phyloP scores from a whole-genome alignment of 2,888 invertebrate genomes.

The Spodoptera picta region DNA sequence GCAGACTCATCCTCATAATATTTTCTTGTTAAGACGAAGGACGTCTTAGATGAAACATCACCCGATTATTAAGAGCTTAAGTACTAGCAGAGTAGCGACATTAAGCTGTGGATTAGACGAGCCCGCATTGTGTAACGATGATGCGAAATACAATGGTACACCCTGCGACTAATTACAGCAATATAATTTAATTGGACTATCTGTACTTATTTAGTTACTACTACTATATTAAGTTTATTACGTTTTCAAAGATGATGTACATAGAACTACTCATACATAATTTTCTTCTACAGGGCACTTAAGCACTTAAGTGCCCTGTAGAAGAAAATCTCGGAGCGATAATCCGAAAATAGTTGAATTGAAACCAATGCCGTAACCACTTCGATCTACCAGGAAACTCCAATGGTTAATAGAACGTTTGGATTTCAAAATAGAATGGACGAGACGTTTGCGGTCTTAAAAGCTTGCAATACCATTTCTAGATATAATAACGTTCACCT shows the following conservation, averaged over 20 bases:
- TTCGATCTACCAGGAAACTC: conserved; percentile 6
- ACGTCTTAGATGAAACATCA: conserved; percentile 57
- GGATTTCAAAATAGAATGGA: conserved; percentile 11
- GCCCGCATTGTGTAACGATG: conserved; percentile 59
- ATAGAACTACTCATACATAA: conserved; percentile 1
- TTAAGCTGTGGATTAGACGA: conserved; percentile 60
- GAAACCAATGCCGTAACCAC: conserved; percentile 5
- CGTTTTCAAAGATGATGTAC: neutral
- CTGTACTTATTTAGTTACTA: too few relatives aligned
- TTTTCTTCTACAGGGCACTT: conserved; percentile 7
- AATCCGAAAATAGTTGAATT: conserved; percentile 21
- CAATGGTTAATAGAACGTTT: conserved; percentile 7
- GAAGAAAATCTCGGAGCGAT: conserved; percentile 7
- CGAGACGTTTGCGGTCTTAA: conserved; percentile 1
- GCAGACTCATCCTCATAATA: conserved; percentile 44
- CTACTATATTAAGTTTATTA: too few relatives aligned
- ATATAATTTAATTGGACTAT: neutral
- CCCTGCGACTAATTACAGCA: conserved; percentile 13
- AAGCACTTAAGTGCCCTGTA: too few relatives aligned
- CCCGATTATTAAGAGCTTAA: conserved; percentile 63
- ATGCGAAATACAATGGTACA: conserved; percentile 30
- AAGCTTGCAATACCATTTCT: too few relatives aligned
- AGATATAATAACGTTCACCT: too few relatives aligned
- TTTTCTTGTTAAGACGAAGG: conserved; percentile 54
- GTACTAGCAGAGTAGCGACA: conserved; percentile 57